Base-by-base conservation (phyloP, 2,888 invertebrate genomes). In the Mylabris sibirica region DNA sequence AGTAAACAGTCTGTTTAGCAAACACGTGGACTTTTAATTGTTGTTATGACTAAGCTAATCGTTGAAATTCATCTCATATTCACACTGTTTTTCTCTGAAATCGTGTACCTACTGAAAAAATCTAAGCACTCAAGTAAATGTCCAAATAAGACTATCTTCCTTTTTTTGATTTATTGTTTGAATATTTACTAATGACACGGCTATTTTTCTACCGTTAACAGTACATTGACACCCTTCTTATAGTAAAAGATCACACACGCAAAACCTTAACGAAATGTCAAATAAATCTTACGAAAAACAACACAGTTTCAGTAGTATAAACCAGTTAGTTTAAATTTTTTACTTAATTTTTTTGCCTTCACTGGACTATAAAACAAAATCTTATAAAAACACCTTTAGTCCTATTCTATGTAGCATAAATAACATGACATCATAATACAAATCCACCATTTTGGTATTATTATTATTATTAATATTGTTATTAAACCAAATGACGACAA, bases 171-270 rank as follows among this genome's bases (percentile, higher is more conserved):
- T 60, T 60, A 22, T 41, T 14, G 11, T 60, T 60, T 60, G 60
- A 60, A 60, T 60, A 60, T 60, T 60, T 60, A 35, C 34, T 60
- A 60, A 60, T 60, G 60, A 34, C 17, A 11, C 49, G 20, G 20
- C 34, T 34, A 34, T 3, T 34, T 22, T 34, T 17, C 3, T 60
- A 60, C 60, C 60, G 60, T 60, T 60, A 60, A 17, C 11, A 60
- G 60, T 35, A 35, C 60, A 38, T 60, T 60, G 60, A 60, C 60
- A 60, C 35, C 60, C 60, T n/a, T 34, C 17, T 60, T 26, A 24
- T 30, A 60, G 60, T 34, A 60, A 17, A 34, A 38, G 60, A 60
- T 60, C 60, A 35, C 60, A 60, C 60, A 60, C 60, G 17, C 49
- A 20, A 49, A 49, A 60, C 17, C 35, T n/a, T 17, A 60, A 22